Percentiles rank a stretch among this genome's conserved stretches.
phyloP scores from a whole-genome alignment of 2,888 invertebrate genomes.

The Caenorhabditis becei region DNA sequence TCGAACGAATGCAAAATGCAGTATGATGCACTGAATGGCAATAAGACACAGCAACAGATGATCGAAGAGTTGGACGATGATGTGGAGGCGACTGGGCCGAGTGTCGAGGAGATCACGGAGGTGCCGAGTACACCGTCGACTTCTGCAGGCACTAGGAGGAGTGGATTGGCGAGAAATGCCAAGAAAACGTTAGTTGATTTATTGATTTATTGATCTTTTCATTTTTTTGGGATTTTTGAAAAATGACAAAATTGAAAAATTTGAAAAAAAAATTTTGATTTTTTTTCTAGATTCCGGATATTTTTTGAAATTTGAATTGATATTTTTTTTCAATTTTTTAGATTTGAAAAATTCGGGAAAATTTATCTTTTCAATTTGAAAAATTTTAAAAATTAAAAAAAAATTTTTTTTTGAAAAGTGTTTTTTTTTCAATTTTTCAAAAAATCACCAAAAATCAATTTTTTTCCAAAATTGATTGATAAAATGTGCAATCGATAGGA shows the following conservation, averaged over 20 bases:
- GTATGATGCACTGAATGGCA: conserved; percentile 44
- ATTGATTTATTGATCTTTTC: not conserved
- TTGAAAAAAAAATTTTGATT: not conserved
- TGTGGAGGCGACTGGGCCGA: conserved; percentile 14
- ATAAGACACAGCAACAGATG: conserved; percentile 17
- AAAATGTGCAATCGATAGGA: no score
- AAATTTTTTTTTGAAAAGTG: not conserved
- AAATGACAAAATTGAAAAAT: conserved; percentile 1
- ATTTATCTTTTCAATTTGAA: not conserved
- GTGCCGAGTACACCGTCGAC: conserved; percentile 2
- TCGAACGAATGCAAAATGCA: conserved; percentile 54
- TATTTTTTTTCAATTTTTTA: no score
- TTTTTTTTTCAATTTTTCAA: no score
- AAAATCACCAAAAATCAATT: no score
- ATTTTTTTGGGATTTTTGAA: conserved; percentile 1
- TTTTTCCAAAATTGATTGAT: not conserved
- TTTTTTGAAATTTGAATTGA: not conserved
- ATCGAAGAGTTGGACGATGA: conserved; percentile 30
- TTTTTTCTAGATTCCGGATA: no score
- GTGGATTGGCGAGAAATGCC: conserved; percentile 34
- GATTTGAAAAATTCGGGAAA: not conserved
- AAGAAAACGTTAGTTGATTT: conserved; percentile 38
- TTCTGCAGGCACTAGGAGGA: conserved; percentile 12
- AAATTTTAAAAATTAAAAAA: not conserved
- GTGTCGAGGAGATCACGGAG: conserved; percentile 8